These are phyloP conservation scores for Solenodon paradoxus DNA, from an alignment of 2,113 vertebrate genomes.

Conservation along the genomic window DNA sequence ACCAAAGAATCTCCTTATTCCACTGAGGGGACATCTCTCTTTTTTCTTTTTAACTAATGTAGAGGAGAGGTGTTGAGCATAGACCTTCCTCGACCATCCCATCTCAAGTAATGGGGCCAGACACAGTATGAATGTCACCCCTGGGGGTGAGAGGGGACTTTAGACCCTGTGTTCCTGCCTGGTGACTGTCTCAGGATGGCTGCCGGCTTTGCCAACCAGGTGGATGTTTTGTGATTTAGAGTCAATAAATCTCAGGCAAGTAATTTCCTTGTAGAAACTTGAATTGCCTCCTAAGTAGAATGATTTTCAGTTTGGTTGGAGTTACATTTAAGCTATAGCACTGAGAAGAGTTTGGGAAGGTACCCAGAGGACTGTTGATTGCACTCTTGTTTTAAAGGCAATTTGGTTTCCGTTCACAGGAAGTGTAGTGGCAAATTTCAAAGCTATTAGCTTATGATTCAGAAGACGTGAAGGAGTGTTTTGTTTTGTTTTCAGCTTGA, in stretches of 20 bases:
- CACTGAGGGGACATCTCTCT: neutral
- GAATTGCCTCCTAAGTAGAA: conserved; percentile 17
- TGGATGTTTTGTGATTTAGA: conserved; percentile 46
- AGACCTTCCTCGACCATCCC: neutral
- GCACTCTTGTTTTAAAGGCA: conserved; percentile 33
- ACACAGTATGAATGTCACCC: neutral
- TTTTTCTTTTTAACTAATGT: conserved; percentile 18
- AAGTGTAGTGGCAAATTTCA: conserved; percentile 22
- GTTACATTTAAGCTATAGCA: neutral
- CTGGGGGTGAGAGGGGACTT: neutral
- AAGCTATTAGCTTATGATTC: neutral
- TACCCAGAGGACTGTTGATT: neutral
- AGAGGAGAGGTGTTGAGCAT: neutral
- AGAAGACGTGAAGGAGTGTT: neutral
- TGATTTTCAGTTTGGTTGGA: conserved; percentile 22
- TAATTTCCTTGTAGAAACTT: conserved; percentile 40
- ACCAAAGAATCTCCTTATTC: conserved; percentile 28
- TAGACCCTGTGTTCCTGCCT: neutral
- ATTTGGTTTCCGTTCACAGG: neutral
- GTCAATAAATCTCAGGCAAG: conserved; percentile 35
- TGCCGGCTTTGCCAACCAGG: neutral
- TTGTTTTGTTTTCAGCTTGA: neutral
- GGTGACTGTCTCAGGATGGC: neutral
- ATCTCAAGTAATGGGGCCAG: neutral
- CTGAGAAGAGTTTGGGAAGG: neutral